phyloP scores from a whole-genome alignment of 2,888 invertebrate genomes.

The Sussaba pulchella region DNA sequence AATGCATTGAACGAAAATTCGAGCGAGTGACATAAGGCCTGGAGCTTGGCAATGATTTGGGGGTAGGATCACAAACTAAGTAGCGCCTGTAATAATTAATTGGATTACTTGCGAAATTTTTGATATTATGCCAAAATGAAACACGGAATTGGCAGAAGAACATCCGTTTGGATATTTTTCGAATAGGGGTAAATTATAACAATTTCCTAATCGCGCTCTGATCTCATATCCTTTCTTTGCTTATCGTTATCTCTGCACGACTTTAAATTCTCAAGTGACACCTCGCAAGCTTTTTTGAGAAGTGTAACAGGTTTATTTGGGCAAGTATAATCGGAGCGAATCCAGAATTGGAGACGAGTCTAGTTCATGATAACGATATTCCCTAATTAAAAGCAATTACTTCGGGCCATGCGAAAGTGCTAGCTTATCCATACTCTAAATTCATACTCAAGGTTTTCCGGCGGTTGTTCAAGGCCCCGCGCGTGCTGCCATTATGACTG shows the following conservation, averaged over 20 bases:
- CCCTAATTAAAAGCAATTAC: conserved; percentile 59
- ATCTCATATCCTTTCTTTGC: background rate
- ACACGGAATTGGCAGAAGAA: no score
- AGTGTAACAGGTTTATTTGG: background rate
- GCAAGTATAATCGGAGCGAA: conserved; percentile 10
- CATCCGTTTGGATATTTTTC: background rate
- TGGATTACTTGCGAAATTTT: no score
- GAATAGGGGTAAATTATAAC: background rate
- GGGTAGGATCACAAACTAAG: background rate
- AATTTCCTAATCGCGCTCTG: background rate
- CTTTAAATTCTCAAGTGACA: background rate
- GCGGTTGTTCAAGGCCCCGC: conserved; percentile 73
- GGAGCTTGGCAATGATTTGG: background rate
- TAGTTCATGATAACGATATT: conserved; percentile 55
- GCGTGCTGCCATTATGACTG: conserved; percentile 59
- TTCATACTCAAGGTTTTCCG: conserved; percentile 72
- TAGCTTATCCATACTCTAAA: conserved; percentile 66
- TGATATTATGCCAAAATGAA: background rate
- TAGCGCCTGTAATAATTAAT: no score
- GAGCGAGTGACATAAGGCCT: no score
- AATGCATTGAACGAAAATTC: no score
- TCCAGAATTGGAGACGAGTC: conserved; percentile 7
- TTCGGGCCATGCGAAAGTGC: conserved; percentile 69
- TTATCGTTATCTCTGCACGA: background rate
- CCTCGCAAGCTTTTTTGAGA: background rate